Conservation (phyloP, 2,888 invertebrate genomes). For the Linnaemya vulpina region DNA sequence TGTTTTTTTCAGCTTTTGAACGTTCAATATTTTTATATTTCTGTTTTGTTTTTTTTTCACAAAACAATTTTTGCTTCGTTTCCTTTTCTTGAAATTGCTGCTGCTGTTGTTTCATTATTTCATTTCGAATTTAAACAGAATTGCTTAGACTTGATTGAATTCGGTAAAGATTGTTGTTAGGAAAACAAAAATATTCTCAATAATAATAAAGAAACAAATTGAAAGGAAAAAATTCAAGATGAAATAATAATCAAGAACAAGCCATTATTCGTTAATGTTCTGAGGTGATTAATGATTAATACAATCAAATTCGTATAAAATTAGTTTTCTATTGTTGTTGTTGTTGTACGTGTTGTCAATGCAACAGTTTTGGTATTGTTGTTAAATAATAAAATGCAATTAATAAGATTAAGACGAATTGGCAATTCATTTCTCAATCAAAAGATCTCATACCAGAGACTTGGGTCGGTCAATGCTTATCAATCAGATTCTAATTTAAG, state of each 20-base stretch:
- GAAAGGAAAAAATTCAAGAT: slow-evolving; percentile 7
- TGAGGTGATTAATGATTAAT: slow-evolving; percentile 36
- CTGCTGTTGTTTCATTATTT: slow-evolving; percentile 26
- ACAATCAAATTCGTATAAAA: slow-evolving; percentile 31
- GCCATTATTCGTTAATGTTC: slow-evolving; percentile 30
- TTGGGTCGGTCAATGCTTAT: not conserved
- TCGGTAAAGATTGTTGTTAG: slow-evolving; percentile 10
- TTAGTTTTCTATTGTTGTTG: not conserved
- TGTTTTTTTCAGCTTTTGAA: slow-evolving; percentile 19
- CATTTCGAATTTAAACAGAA: slow-evolving; percentile 30
- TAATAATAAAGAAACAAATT: slow-evolving; percentile 14
- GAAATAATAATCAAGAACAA: slow-evolving; percentile 42
- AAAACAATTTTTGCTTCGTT: slow-evolving; percentile 12
- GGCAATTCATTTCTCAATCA: not conserved
- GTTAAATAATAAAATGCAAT: slow-evolving; percentile 6
- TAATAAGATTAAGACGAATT: not conserved
- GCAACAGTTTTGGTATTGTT: not conserved
- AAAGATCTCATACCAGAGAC: not conserved
- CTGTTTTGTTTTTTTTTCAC: not conserved
- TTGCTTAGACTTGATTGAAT: slow-evolving; percentile 15
- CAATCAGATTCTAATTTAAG: not conserved
- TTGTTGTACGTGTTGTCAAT: not conserved
- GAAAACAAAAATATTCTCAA: slow-evolving; percentile 5
- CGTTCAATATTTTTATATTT: not conserved
- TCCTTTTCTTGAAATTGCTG: slow-evolving; percentile 24